Base-by-base conservation (phyloP, 2,888 invertebrate species). In the Ditylenchus weischeri region DNA sequence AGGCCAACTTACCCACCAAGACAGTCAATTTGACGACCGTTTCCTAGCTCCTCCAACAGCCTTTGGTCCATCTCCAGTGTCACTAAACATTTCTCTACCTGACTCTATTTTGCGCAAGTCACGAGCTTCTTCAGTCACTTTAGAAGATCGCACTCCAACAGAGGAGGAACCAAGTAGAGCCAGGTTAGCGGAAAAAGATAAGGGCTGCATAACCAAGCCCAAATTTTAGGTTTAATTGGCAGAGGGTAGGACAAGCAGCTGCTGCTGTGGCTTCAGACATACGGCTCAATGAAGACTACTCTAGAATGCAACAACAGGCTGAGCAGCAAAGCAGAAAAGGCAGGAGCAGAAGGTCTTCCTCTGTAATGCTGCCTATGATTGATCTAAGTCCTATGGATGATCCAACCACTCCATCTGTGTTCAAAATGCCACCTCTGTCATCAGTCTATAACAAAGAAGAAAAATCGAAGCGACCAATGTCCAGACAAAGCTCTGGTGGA, bases 341-440 rank as follows among this genome's bases (percentile, higher is more conserved):
- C 3, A 43, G 43, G 15, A 15, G 15, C 43, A 43, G 54, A 54
- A 21, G 54, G 21, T 54, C 54, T 54, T 29, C 54, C 54, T 59
- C 59, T n/a, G 38, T 59, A 13, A 11, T 43, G 13, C 15, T 59
- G 38, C 59, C 59, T 35, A 59, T 59, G 59, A 59, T 59, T 35
- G 59, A 59, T 35, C 15, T 59, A 10, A 59, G 38, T 36, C 59
- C 59, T 1, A 19, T 35, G 8, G 19, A 21, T 29, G 59, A 23
- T 29, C 11, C 19, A 36, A 59, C 15, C 13, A n/a, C 47, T 19
- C 47, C 62, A 23, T 13, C 62, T 57, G 19, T 18, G 23, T 47
- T 47, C n/a, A 36, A 19, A 38, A 19, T 29, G 48, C 38, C 59
- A 1, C 58, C 49, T 19, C 23, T 65, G 38, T 38, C 66, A 4